These are phyloP conservation scores for Tympanoctomys barrerae DNA, from an alignment of 2,797 vertebrate genomes.

Conservation along the genomic window DNA sequence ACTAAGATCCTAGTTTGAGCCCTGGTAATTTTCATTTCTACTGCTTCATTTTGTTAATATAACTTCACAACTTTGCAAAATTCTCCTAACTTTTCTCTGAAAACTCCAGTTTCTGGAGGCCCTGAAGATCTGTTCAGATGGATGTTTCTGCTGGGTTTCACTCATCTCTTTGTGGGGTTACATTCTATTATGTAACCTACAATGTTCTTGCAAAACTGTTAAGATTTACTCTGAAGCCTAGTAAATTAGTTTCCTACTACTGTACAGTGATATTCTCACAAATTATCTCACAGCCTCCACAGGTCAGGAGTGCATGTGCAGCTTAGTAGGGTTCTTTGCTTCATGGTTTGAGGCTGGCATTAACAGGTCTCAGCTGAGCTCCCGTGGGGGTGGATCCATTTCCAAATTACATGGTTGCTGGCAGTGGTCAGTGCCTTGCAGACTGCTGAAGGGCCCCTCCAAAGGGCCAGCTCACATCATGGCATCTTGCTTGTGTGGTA, in stretches of 20 bases:
- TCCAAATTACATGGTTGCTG: background rate
- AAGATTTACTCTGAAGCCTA: background rate
- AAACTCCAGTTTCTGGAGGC: background rate
- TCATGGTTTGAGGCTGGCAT: slow-evolving; percentile 31
- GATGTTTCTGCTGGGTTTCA: background rate
- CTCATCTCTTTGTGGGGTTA: background rate
- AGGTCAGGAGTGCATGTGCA: slow-evolving; percentile 7
- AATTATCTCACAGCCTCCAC: background rate
- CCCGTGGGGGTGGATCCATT: background rate
- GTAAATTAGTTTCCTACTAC: background rate
- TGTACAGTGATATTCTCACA: background rate
- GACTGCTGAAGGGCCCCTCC: background rate
- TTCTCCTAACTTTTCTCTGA: background rate
- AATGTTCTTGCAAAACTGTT: slow-evolving; percentile 13
- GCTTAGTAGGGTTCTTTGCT: background rate
- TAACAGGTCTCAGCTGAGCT: background rate
- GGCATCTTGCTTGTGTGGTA: slow-evolving; percentile 15
- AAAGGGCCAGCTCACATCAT: background rate
- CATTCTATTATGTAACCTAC: background rate
- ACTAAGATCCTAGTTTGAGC: slow-evolving; percentile 1
- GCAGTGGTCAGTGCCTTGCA: background rate
- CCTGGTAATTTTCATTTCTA: background rate
- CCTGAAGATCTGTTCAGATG: slow-evolving; percentile 1
- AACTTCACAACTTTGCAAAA: slow-evolving; percentile 56
- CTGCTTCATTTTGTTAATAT: slow-evolving; percentile 1